These are phyloP conservation scores for Chromoteleia sp. DNA, from an alignment of 2,888 invertebrate species.

Conservation along the genomic window DNA sequence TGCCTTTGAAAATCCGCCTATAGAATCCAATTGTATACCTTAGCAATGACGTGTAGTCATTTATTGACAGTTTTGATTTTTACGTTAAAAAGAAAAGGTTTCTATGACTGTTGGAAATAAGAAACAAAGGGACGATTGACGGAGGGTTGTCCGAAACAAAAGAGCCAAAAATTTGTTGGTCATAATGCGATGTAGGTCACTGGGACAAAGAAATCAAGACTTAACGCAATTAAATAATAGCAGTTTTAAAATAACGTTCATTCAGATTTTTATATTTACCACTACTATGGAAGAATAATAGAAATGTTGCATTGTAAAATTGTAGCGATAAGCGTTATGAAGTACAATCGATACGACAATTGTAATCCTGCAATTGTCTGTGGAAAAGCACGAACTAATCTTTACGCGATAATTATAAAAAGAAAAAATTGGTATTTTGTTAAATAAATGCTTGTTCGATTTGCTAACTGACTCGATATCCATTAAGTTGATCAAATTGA, in stretches of 20 bases:
- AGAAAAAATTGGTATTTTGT: too few species aligned
- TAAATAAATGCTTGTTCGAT: too few species aligned
- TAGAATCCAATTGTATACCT: background rate
- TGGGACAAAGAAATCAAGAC: constrained; percentile 13
- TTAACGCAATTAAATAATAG: constrained; percentile 20
- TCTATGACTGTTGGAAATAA: background rate
- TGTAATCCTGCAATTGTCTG: too few species aligned
- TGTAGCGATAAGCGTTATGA: too few species aligned
- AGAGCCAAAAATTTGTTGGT: constrained; percentile 13
- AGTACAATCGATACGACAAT: too few species aligned
- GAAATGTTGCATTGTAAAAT: too few species aligned
- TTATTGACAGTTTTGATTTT: constrained; percentile 3
- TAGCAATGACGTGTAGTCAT: background rate
- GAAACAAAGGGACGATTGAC: constrained; percentile 1
- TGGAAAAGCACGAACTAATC: too few species aligned
- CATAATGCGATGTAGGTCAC: constrained; percentile 36
- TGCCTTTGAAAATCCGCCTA: background rate
- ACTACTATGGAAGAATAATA: too few species aligned
- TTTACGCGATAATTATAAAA: too few species aligned
- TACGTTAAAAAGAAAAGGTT: background rate
- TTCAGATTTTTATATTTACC: too few species aligned
- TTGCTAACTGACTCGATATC: too few species aligned
- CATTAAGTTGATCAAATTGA: too few species aligned
- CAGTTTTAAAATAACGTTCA: background rate
- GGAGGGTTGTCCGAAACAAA: background rate